Percentiles rank a stretch among this genome's conserved stretches.
Evolutionary conservation across 37 sponge, comb jelly and placozoan species (phyloP).

Genomic region (Bolinopsis microptera): DNA sequence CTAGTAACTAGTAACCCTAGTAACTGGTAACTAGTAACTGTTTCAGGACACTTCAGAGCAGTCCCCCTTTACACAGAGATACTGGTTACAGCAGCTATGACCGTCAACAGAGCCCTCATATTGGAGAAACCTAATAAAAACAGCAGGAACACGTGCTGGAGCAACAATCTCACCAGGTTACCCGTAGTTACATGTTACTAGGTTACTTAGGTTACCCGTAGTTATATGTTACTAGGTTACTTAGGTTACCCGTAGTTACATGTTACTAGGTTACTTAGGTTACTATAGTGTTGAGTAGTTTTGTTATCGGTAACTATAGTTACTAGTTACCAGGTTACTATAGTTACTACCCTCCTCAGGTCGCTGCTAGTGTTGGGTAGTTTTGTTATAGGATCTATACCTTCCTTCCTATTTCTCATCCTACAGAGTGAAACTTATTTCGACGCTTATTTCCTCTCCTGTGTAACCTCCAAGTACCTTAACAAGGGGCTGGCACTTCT

Average conservation of each 20-base stretch:
- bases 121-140: constrained; percentile 12
- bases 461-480: constrained; percentile 41
- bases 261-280: not conserved
- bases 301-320: not conserved
- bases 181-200: no score
- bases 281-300: not conserved
- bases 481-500: constrained; percentile 34
- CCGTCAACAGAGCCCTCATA: constrained; percentile 54
- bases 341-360: not conserved
- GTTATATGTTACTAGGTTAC: not conserved
- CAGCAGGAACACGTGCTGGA: not conserved
- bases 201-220: no score
- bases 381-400: constrained; percentile 7
- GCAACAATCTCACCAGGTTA: no score
- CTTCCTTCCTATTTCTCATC: constrained; percentile 45
- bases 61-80: constrained; percentile 52
- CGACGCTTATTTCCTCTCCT: constrained; percentile 50
- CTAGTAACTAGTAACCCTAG: no score
- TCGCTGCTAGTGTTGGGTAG: not conserved
- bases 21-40: no score
- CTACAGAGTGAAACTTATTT: constrained; percentile 26
- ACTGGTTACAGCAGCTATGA: constrained; percentile 30
- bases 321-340: not conserved
- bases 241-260: not conserved
- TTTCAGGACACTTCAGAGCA: constrained; percentile 45